These are phyloP conservation scores for Bombus pascuorum DNA, from an alignment of 1,140 invertebrate genomes.

Conservation along the genomic window DNA sequence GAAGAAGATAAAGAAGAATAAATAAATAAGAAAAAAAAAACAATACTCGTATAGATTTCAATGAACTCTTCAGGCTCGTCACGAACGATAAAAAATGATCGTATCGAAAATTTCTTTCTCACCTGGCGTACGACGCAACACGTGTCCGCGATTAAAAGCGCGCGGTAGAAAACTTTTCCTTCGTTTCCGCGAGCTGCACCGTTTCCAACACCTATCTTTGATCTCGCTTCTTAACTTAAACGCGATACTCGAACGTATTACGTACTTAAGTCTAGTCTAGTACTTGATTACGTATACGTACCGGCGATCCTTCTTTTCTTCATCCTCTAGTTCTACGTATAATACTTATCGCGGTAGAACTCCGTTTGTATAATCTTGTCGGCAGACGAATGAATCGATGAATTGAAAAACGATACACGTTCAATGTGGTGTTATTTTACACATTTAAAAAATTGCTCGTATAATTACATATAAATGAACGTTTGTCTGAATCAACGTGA, in stretches of 20 bases:
- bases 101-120: conserved; percentile 3
- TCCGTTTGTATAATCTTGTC: too few relatives aligned
- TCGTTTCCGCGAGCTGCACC: too few relatives aligned
- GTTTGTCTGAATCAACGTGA: too few relatives aligned
- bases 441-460: too few relatives aligned
- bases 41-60: background rate
- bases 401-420: too few relatives aligned
- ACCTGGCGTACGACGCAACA: conserved; percentile 12
- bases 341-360: too few relatives aligned
- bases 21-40: background rate
- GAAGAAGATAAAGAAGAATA: background rate
- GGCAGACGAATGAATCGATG: too few relatives aligned
- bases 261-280: background rate
- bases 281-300: background rate
- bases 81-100: conserved; percentile 8
- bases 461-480: too few relatives aligned
- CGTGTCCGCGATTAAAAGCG: conserved; percentile 26
- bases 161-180: background rate
- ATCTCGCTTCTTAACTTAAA: background rate
- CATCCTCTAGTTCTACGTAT: background rate
- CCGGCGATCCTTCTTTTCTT: background rate
- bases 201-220: background rate
- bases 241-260: background rate
- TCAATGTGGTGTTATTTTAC: too few relatives aligned
- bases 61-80: background rate